phyloP scores from a whole-genome alignment of 2,888 invertebrate genomes.

The Rhyacophila evoluta region DNA sequence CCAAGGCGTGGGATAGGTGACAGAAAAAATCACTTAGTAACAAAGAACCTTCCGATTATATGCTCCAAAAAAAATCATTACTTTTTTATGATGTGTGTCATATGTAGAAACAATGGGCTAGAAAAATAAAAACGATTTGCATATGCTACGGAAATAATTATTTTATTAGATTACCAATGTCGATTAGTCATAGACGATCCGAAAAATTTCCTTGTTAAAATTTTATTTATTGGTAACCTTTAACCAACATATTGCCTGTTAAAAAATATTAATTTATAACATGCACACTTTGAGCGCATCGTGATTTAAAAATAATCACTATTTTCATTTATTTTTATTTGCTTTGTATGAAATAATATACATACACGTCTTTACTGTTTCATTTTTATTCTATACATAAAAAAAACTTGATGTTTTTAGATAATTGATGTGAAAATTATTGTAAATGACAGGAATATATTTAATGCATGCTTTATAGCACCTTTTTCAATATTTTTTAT shows the following conservation, averaged over 20 bases:
- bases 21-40: slow-evolving; percentile 16
- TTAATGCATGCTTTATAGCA: not conserved
- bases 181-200: not conserved
- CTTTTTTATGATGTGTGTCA: slow-evolving; percentile 19
- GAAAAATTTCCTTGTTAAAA: not conserved
- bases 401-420: too few relatives aligned
- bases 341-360: too few relatives aligned
- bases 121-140: not conserved
- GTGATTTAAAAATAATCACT: not conserved
- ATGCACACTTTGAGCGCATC: not conserved
- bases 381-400: too few relatives aligned
- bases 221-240: slow-evolving; percentile 14
- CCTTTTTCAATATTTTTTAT: too few relatives aligned
- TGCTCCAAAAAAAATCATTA: slow-evolving; percentile 21
- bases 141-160: slow-evolving; percentile 11
- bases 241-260: not conserved
- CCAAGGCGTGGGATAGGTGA: slow-evolving; percentile 12
- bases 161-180: slow-evolving; percentile 13
- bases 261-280: not conserved
- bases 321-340: not conserved
- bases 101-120: not conserved
- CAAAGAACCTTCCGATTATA: slow-evolving; percentile 1
- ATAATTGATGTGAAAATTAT: not conserved
- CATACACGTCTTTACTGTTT: too few relatives aligned
- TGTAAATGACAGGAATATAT: not conserved